Conservation (phyloP, 1,140 invertebrate species). For the Drosophila hydei region DNA sequence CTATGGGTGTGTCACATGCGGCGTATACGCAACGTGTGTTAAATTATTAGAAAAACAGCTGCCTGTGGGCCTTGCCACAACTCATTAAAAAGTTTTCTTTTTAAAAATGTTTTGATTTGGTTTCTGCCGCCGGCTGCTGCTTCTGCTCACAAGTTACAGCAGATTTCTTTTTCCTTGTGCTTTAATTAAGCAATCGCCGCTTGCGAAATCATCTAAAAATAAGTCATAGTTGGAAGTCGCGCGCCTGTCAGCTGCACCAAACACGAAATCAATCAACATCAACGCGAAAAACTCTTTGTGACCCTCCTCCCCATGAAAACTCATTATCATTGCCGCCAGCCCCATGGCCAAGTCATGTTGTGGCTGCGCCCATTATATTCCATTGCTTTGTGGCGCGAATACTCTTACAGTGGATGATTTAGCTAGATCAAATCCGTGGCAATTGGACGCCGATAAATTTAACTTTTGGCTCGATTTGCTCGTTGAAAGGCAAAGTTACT, state of each 20-base stretch:
- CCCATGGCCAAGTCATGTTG: constrained; percentile 19
- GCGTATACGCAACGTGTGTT: constrained; percentile 68
- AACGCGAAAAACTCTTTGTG: constrained; percentile 34
- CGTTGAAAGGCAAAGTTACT: no score
- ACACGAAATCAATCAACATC: constrained; percentile 74
- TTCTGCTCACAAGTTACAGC: constrained; percentile 7
- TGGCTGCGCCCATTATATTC: constrained; percentile 36
- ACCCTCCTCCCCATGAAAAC: constrained; percentile 41
- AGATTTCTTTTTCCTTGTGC: constrained; percentile 7
- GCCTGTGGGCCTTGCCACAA: constrained; percentile 45
- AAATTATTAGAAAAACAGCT: constrained; percentile 66
- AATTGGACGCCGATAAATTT: background rate
- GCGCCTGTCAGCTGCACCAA: constrained; percentile 55
- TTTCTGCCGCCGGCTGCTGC: constrained; percentile 30
- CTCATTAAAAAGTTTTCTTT: constrained; percentile 76
- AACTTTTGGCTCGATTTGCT: background rate
- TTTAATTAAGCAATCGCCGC: constrained; percentile 70
- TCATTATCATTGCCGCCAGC: constrained; percentile 59
- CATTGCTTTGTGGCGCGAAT: constrained; percentile 33
- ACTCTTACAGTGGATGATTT: no score
- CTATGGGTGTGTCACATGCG: constrained; percentile 44
- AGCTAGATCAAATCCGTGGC: no score
- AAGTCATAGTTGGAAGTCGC: constrained; percentile 38
- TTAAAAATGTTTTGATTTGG: constrained; percentile 65
- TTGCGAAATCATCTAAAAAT: constrained; percentile 31